Base-by-base conservation (phyloP, 2,888 invertebrate species). In the Mesochorus sp. region DNA sequence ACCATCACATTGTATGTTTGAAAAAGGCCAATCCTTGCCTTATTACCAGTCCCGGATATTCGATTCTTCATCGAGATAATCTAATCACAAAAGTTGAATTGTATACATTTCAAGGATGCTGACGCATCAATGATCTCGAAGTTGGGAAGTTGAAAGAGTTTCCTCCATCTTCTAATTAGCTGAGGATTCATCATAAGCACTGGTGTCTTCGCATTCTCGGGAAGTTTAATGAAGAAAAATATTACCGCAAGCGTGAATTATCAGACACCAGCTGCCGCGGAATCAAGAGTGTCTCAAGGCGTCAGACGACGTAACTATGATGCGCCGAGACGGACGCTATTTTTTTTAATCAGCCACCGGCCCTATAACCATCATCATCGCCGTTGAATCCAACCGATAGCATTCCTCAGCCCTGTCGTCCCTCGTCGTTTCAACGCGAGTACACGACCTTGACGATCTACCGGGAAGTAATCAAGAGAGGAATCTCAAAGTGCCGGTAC, bases 391-490 rank as follows among this genome's bases (percentile, higher is more conserved):
- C 19, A 24, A 42, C 51, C 73, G 77, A 73, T 64, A 64, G 67
- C 42, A 79, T 79, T 67, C 75, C 55, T 31, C 75, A 55, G 49
- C 24, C 28, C 61, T 66, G 75, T 75, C 66, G 39, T 71, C 34
- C 57, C 39, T 62, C 47, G 26, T 28, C 17, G 44, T 49, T 55
- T 51, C 19, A n/a, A 44, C 42, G 19, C 42, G 28, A 44, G 59
- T 53, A n/a, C 42, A 6, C 37, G 62, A 6, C 37, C 14, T 42
- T 21, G 53, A 21, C 51, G 55, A 70, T 70, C 53, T 62, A 79
- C 79, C 79, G 79, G 79, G 79, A 79, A 79, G 79, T 75, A 74
- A 79, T 79, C 79, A 74, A 62, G 79, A n/a, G n/a, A 61, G 75
- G 75, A 75, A 79, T 79, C 79, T 61, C 19, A 79, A 79, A 79